Base-by-base conservation (phyloP, 2,888 invertebrate genomes). In the Scaptomyza reducta region DNA sequence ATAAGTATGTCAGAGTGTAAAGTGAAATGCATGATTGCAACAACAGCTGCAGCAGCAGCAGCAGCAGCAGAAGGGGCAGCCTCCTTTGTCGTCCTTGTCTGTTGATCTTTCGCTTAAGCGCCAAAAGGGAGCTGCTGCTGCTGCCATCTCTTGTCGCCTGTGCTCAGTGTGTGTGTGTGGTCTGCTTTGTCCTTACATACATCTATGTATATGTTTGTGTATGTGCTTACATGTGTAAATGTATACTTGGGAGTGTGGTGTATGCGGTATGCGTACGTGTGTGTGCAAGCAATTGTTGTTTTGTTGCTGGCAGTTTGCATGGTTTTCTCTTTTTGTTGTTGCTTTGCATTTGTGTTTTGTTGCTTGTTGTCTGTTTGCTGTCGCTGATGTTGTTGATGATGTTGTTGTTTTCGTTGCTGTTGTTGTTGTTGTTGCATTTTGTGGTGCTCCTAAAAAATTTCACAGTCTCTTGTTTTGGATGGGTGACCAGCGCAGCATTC, bases 391-490 rank as follows among this genome's bases (percentile, higher is more conserved):
- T 61, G 54, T 56, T 46, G 46, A 16, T 16, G 27, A 6, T 14
- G 56, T 63, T 22, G n/a, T n/a, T n/a, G n/a, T n/a, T n/a, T n/a
- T n/a, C n/a, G 47, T 18, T 50, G 54, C 42, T 44, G 42, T 45
- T 55, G 60, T 58, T 67, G 33, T 56, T 69, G 62, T 51, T 65
- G 74, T 53, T 73, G 77, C 73, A 77, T 66, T 80, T 84, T 70
- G 74, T 77, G 67, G 41, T 64, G 78, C 38, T 69, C 69, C 62
- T 42, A 63, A 81, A 84, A 80, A 77, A 80, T 63, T 71, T 45
- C 79, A 74, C 82, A 85, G 82, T 87, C 85, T 85, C 87, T 81
- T 81, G 73, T 85, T 87, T 78, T 66, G 75, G 54, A 51, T 63
- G 77, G 64, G 64, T 66, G 62, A 64, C 76, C 75, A 71, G 35